Evolutionary conservation across 2,113 vertebrate genomes (phyloP).

Genomic region (Triplophysa rosa): DNA sequence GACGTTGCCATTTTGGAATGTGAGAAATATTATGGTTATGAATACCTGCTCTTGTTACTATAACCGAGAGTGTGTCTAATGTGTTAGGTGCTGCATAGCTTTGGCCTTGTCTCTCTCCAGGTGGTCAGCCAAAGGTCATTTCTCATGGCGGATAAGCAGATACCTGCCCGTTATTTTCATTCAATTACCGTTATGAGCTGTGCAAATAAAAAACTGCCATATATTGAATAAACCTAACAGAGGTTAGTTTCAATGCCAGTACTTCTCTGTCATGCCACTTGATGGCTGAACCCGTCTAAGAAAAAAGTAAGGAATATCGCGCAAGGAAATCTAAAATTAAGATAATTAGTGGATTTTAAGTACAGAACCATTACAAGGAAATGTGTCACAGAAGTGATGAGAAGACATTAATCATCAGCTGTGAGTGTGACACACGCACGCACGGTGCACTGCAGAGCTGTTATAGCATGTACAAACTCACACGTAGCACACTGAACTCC

Average conservation of each 20-base stretch:
- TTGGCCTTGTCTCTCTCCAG: conserved; percentile 61
- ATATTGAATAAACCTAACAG: conserved; percentile 1
- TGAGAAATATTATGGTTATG: conserved; percentile 62
- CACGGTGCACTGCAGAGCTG: conserved; percentile 64
- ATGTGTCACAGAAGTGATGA: conserved; percentile 89
- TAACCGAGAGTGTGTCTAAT: conserved; percentile 41
- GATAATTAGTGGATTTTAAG: conserved; percentile 89
- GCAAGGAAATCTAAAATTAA: conserved; percentile 80
- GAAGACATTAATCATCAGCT: conserved; percentile 86
- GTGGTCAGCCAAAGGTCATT: conserved; percentile 69
- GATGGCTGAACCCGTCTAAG: conserved; percentile 76
- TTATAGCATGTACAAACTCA: conserved; percentile 80
- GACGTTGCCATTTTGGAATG: conserved; percentile 52
- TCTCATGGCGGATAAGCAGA: conserved; percentile 56
- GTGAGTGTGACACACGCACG: conserved; percentile 74
- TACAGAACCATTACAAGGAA: conserved; percentile 75
- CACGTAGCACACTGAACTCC: conserved; percentile 74
- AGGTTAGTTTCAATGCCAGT: conserved; percentile 43
- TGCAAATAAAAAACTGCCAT: conserved; percentile 54
- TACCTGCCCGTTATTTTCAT: conserved; percentile 61
- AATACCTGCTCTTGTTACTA: conserved; percentile 61
- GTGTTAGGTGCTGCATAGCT: conserved; percentile 60
- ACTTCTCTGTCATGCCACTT: conserved; percentile 21
- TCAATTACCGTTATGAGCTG: conserved; percentile 58
- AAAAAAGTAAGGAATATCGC: conserved; percentile 64